Conservation (phyloP, 2,797 vertebrate species). For the Pangasius krempfi region DNA sequence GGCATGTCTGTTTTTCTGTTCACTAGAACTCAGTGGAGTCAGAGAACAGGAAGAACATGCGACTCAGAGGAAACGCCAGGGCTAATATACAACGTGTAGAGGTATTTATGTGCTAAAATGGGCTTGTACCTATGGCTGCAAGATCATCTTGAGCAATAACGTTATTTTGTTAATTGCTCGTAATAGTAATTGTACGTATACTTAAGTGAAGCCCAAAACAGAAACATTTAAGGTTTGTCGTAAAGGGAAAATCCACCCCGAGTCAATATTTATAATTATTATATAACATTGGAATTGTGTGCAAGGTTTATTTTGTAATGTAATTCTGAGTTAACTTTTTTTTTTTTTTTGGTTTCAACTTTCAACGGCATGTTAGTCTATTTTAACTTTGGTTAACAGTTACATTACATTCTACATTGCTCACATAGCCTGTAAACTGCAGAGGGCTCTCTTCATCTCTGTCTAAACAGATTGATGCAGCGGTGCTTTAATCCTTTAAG, state of each 20-base stretch:
- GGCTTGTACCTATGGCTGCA: background rate
- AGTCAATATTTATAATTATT: background rate
- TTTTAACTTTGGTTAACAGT: background rate
- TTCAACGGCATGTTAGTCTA: background rate
- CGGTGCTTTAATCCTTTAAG: background rate
- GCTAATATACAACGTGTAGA: constrained; percentile 46
- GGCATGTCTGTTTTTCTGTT: background rate
- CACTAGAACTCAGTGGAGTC: constrained; percentile 64
- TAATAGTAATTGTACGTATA: too few relatives aligned
- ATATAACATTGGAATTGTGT: background rate
- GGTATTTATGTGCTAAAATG: constrained; percentile 27
- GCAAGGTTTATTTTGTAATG: background rate
- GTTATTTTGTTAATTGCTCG: background rate
- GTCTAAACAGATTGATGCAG: background rate
- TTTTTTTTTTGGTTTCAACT: background rate
- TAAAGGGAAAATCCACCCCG: background rate
- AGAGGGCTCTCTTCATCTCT: background rate
- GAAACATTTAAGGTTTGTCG: too few relatives aligned
- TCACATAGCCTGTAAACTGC: background rate
- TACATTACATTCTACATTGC: background rate
- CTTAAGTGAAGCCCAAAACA: background rate
- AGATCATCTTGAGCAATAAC: background rate
- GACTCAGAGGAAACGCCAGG: constrained; percentile 53
- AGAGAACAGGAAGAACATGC: constrained; percentile 69
- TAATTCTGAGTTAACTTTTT: background rate